Percentiles rank a stretch among this genome's conserved stretches.
phyloP scores from a whole-genome alignment of 2,797 vertebrate genomes.

The Melanogrammus aeglefinus region DNA sequence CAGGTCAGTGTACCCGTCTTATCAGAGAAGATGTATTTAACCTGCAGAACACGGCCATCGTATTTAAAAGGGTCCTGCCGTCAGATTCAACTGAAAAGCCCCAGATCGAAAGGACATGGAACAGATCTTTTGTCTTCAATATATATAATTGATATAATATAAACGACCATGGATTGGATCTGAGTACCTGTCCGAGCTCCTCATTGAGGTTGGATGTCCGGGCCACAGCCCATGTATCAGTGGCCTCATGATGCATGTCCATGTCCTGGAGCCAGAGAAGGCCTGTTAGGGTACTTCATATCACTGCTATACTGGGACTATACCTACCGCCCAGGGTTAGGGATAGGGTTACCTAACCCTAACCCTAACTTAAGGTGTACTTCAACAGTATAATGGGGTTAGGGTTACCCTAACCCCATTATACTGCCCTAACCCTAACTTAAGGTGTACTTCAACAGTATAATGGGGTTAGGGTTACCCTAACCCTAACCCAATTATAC shows the following conservation, averaged over 20 bases:
- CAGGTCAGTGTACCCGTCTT: slow-evolving; percentile 88
- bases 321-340: too few species aligned
- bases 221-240: slow-evolving; percentile 83
- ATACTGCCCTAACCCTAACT: too few species aligned
- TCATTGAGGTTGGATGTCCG: slow-evolving; percentile 89
- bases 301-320: background rate
- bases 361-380: too few species aligned
- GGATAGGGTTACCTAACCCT: too few species aligned
- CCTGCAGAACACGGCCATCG: slow-evolving; percentile 55
- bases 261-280: slow-evolving; percentile 68
- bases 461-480: too few species aligned
- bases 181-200: slow-evolving; percentile 83
- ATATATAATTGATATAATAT: background rate
- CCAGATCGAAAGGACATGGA: background rate
- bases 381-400: too few species aligned
- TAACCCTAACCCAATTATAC: too few species aligned
- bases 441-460: too few species aligned
- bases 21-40: slow-evolving; percentile 90
- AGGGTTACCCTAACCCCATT: too few species aligned
- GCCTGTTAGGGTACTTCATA: background rate
- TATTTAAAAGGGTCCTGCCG: background rate
- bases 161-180: background rate
- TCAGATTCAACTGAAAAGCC: too few species aligned
- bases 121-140: background rate
- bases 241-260: slow-evolving; percentile 84